Base-by-base conservation (phyloP, 2,113 vertebrate species). In the Pica pica region DNA sequence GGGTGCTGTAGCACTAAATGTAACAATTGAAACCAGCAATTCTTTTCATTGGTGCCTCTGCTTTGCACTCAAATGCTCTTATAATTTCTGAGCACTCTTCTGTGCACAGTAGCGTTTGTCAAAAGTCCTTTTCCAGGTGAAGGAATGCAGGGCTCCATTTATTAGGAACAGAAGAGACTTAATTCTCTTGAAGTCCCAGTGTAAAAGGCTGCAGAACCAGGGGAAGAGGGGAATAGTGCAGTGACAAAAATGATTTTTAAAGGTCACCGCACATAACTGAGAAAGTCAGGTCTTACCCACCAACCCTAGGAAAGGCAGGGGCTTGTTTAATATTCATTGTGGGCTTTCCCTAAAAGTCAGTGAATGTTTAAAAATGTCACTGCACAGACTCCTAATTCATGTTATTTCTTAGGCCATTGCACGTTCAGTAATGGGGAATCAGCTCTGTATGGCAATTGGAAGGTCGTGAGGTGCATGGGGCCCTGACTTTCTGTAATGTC, bases 351-450 rank as follows among this genome's bases (percentile, higher is more conserved):
- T 86, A 44, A 84, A 96, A 96, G 78, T 90, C 94, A 94, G 74
- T 12, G 39, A 87, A 24, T 1, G 30, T 55, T 85, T 94, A 90
- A 91, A 96, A 96, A 96, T 95, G 90, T 89, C 96, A 94, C 68
- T 49, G 83, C 92, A 90, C 90, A 94, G 53, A 33, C 52, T 56
- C 71, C 71, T 75, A 59, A 33, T 92, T 91, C 6, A 4, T 11
- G 17, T 17, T 77, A 63, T 83, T 88, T 86, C 79, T 77, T 67
- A 49, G 70, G 59, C 64, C 52, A 15, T 12, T 84, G 65, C 53
- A 5, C 10, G 2, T 55, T 90, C 56, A 27, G 33, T 61, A 83
- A 41, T 15, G 47, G 46, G 57, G 35, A 80, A 67, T 69, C 57
- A 63, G 44, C 68, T 93, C 85, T 37, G 5, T 21, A 3, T 2